phyloP scores from a whole-genome alignment of 2,797 vertebrate species.

The Siniperca undulata region DNA sequence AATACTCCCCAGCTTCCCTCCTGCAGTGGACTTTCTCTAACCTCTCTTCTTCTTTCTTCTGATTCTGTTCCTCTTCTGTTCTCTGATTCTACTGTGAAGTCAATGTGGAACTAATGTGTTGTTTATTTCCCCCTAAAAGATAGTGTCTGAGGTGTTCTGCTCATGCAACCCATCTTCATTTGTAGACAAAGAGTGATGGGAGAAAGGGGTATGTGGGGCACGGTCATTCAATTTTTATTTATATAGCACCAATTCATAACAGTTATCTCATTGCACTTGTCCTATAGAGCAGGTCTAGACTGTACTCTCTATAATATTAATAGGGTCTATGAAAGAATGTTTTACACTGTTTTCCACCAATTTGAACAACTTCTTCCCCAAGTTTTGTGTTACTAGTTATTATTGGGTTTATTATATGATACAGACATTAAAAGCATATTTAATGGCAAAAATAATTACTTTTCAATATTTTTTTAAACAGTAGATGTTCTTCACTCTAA shows the following conservation, averaged over 20 bases:
- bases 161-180: slow-evolving; percentile 76
- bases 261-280: too few relatives aligned
- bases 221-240: too few relatives aligned
- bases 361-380: slow-evolving; percentile 15
- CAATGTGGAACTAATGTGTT: slow-evolving; percentile 81
- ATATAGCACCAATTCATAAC: too few relatives aligned
- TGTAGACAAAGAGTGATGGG: slow-evolving; percentile 35
- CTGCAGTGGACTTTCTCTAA: slow-evolving; percentile 73
- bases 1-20: slow-evolving; percentile 72
- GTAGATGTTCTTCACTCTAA: background rate
- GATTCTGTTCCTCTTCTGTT: slow-evolving; percentile 67
- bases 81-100: slow-evolving; percentile 42
- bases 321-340: slow-evolving; percentile 18
- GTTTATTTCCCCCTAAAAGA: slow-evolving; percentile 81
- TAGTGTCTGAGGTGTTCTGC: slow-evolving; percentile 65
- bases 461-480: background rate
- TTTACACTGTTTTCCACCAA: slow-evolving; percentile 42
- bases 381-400: background rate
- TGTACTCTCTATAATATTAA: too few relatives aligned
- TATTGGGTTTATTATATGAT: background rate
- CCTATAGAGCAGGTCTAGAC: too few relatives aligned
- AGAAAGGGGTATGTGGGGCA: background rate
- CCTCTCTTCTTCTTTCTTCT: slow-evolving; percentile 59
- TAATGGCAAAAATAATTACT: background rate
- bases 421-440: background rate